Conservation (phyloP, 2,113 vertebrate species). For the Probosciger aterrimus region DNA sequence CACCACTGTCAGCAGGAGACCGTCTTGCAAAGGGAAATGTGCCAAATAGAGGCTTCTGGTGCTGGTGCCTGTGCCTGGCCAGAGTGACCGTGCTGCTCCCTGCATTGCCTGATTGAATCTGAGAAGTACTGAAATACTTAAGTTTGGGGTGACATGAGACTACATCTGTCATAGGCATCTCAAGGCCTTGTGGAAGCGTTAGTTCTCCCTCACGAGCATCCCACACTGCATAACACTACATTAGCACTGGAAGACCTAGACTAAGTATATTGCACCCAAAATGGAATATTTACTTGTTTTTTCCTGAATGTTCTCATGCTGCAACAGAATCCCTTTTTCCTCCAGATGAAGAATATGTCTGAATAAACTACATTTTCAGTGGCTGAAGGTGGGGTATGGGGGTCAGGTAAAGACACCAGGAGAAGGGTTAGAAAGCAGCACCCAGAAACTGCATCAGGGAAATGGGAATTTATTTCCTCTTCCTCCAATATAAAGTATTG, state of each 20-base stretch:
- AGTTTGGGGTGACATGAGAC: background rate
- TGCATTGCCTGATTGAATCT: background rate
- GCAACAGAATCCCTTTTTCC: background rate
- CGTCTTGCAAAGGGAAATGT: background rate
- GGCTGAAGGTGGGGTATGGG: background rate
- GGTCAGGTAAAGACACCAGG: background rate
- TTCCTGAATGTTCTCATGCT: background rate
- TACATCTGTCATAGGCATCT: background rate
- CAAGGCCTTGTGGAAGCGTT: background rate
- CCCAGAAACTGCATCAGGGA: background rate
- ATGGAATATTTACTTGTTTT: background rate
- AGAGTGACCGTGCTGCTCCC: background rate
- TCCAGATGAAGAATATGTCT: background rate
- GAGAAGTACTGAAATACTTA: background rate
- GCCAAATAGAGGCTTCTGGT: background rate
- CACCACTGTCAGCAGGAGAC: background rate
- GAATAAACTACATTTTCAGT: background rate
- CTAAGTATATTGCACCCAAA: background rate
- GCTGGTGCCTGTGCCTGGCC: background rate
- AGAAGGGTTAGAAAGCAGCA: background rate
- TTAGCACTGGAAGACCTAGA: background rate
- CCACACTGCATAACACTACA: background rate
- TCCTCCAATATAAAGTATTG: background rate
- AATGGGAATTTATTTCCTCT: background rate
- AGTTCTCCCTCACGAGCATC: background rate